Evolutionary conservation across 2,113 vertebrate genomes (phyloP).

Genomic region (Martes martes): DNA sequence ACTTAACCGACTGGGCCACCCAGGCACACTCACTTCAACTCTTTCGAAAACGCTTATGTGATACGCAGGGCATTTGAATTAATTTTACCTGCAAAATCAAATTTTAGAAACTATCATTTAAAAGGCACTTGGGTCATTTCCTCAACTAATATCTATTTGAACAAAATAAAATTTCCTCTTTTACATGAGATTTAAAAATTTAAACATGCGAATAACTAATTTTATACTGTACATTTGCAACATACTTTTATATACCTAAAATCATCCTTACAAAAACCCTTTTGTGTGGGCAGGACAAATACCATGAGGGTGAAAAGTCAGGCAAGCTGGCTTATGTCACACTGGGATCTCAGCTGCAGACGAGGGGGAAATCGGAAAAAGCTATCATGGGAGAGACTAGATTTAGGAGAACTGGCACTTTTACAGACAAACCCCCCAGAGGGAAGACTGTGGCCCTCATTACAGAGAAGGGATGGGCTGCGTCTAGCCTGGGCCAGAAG

Average conservation of each 20-base stretch:
- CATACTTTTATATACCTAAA: neutral
- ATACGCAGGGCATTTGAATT: neutral
- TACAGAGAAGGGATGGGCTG: neutral
- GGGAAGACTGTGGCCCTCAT: neutral
- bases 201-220: neutral
- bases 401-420: neutral
- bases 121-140: constrained; percentile 1
- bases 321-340: neutral
- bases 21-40: neutral
- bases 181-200: neutral
- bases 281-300: neutral
- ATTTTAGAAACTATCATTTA: neutral
- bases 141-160: neutral
- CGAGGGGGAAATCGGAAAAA: neutral
- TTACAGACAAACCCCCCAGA: neutral
- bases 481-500: neutral
- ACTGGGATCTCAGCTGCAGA: neutral
- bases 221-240: neutral
- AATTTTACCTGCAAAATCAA: neutral
- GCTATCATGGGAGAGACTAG: neutral
- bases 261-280: neutral
- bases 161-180: constrained; percentile 25
- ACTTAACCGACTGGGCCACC: neutral
- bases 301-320: neutral
- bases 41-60: neutral